Evolutionary conservation across 2,113 vertebrate genomes (phyloP), one percentile per base, ranked within the genome.

Genomic region (Pseudolaguvia tuberculata): DNA sequence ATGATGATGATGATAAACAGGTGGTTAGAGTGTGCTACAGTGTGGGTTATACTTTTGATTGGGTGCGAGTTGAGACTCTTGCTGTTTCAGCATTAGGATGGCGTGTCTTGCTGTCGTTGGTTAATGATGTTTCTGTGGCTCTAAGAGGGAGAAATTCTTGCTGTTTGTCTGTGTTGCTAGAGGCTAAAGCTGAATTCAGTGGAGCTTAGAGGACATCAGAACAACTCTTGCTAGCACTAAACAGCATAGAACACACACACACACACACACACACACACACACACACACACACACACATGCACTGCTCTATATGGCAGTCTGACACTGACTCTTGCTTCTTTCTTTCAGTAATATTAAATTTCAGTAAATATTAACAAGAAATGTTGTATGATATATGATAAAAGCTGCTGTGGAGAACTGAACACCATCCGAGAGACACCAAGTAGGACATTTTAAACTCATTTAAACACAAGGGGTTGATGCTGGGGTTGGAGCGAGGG

Each of bases 161-260:
- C 23, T 70, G 25, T 2, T 29, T 52, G 9, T 35, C 20, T 51
- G 65, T 67, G 27, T 25, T 76, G 42, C 65, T 69, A 45, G 55
- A 69, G 66, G 45, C 66, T 65, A 48, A 50, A 67, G 48, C 74
- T 51, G 74, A 56, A 59, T 51, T 59, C 45, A 58, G 20, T 61
- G 74, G 55, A 76, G 74, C 74, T 76, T 69, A 58, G 63, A 69
- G 74, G 65, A 76, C 74, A 69, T 39, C 53, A 59, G 65, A 68
- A 48, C 70, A 35, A 20, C 72, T 65, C 58, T 63, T 21, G 72
- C 57, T 31, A 50, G 42, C 56, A 35, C 51, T 56, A 55, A 55
- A 55, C 35, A 45, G 29, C 31, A 3, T 35, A 35, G 31, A 3
- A 42, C 6, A 6, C 31, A 35, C 31, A 35, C 31, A 35, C 31